phyloP scores from a whole-genome alignment of 2,113 vertebrate species.

The Rhinoptilus africanus region DNA sequence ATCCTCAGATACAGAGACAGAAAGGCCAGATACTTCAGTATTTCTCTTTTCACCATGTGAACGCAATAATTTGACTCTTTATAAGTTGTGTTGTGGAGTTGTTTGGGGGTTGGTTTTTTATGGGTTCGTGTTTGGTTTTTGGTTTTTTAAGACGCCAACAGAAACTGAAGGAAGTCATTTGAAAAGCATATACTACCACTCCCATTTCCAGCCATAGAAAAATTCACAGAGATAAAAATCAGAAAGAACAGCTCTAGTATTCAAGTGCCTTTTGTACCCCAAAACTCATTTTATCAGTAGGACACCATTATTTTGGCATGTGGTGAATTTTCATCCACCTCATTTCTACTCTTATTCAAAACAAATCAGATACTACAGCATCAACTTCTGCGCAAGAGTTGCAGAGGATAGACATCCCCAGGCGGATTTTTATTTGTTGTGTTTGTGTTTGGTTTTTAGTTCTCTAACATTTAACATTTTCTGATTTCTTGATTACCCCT shows the following conservation, averaged over 20 bases:
- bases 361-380: background rate
- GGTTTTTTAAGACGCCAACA: background rate
- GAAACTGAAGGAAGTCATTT: background rate
- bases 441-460: background rate
- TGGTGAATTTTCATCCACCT: background rate
- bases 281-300: background rate
- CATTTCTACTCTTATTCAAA: background rate
- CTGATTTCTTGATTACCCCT: background rate
- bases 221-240: background rate
- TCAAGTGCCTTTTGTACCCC: too few species aligned
- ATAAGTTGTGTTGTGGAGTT: background rate
- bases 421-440: background rate
- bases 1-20: background rate
- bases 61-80: background rate
- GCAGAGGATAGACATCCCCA: background rate
- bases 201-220: background rate
- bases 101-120: background rate
- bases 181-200: background rate
- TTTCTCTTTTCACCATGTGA: background rate
- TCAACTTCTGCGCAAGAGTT: background rate
- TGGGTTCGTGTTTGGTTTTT: background rate
- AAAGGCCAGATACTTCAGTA: background rate
- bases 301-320: background rate
- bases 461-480: background rate
- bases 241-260: background rate